phyloP scores from a whole-genome alignment of 2,888 invertebrate species.

The Hypomecis atomaria region DNA sequence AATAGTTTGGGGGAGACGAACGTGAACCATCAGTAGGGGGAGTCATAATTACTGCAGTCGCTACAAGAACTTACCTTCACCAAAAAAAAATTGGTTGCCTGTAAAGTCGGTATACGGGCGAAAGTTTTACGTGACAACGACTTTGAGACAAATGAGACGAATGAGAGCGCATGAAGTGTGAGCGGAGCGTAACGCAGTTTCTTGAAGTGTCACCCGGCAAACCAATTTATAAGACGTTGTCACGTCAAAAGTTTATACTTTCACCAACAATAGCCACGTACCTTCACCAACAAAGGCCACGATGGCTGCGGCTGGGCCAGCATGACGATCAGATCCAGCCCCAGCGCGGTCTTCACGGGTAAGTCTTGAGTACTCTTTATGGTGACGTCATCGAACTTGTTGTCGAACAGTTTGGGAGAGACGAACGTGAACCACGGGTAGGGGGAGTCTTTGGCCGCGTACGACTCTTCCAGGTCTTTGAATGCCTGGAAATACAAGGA shows the following conservation, averaged over 20 bases:
- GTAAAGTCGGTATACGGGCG: too few relatives aligned
- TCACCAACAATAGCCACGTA: too few relatives aligned
- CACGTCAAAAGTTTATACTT: too few relatives aligned
- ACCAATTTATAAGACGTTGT: too few relatives aligned
- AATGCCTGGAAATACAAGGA: conserved; percentile 63
- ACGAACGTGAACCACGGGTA: conserved; percentile 90
- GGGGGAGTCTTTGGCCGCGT: conserved; percentile 71
- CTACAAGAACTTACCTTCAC: too few relatives aligned
- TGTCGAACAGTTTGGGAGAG: conserved; percentile 85
- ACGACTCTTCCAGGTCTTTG: conserved; percentile 60
- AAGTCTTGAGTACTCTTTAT: conserved; percentile 77
- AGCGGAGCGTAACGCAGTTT: too few relatives aligned
- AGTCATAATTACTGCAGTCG: too few relatives aligned
- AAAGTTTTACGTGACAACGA: too few relatives aligned
- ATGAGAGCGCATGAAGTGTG: too few relatives aligned
- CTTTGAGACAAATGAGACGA: too few relatives aligned
- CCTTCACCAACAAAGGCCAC: conserved; percentile 91
- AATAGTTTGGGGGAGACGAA: conserved; percentile 88
- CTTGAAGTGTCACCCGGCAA: too few relatives aligned
- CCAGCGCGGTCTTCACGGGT: conserved; percentile 85
- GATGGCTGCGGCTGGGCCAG: conserved; percentile 91
- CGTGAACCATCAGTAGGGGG: conserved; percentile 88
- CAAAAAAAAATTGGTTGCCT: too few relatives aligned
- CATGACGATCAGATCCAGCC: conserved; percentile 88
- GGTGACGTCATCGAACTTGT: conserved; percentile 64